These are phyloP conservation scores for Notolabrus celidotus DNA, from an alignment of 2,797 vertebrate genomes.

Conservation along the genomic window DNA sequence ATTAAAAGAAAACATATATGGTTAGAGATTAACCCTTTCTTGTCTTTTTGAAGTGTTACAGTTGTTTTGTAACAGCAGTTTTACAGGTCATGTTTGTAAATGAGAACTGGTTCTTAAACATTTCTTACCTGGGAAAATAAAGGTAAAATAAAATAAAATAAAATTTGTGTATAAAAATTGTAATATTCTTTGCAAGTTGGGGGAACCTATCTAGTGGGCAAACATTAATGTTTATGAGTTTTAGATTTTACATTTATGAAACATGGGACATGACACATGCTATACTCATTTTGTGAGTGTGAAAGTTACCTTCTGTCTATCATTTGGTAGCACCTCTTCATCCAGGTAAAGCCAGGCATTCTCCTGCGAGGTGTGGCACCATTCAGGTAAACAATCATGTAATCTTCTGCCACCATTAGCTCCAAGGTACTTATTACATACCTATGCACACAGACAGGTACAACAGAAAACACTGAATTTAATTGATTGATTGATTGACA, in stretches of 20 bases:
- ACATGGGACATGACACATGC: not conserved
- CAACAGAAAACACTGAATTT: not conserved
- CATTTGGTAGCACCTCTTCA: slow-evolving; percentile 99
- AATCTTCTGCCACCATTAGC: slow-evolving; percentile 98
- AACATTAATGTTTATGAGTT: not conserved
- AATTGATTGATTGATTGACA: too few relatives aligned
- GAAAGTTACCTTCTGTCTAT: slow-evolving; percentile 92
- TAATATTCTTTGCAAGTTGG: not conserved
- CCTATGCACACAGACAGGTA: slow-evolving; percentile 72
- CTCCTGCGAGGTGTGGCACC: slow-evolving; percentile 95
- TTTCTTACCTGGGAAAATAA: too few relatives aligned
- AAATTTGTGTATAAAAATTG: too few relatives aligned
- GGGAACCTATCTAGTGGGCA: too few relatives aligned
- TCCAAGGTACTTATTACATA: slow-evolving; percentile 99
- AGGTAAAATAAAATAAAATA: too few relatives aligned
- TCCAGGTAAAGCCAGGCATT: slow-evolving; percentile 97
- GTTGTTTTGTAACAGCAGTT: too few relatives aligned
- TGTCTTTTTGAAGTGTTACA: too few relatives aligned
- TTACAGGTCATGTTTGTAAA: too few relatives aligned
- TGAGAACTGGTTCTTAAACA: too few relatives aligned
- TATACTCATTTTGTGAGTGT: slow-evolving; percentile 3
- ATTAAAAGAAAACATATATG: too few relatives aligned
- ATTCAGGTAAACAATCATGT: slow-evolving; percentile 98
- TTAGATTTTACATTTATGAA: not conserved
- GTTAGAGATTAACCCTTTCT: too few relatives aligned